Conservation (phyloP, 2,113 vertebrate species). For the Ailuropoda melanoleuca region DNA sequence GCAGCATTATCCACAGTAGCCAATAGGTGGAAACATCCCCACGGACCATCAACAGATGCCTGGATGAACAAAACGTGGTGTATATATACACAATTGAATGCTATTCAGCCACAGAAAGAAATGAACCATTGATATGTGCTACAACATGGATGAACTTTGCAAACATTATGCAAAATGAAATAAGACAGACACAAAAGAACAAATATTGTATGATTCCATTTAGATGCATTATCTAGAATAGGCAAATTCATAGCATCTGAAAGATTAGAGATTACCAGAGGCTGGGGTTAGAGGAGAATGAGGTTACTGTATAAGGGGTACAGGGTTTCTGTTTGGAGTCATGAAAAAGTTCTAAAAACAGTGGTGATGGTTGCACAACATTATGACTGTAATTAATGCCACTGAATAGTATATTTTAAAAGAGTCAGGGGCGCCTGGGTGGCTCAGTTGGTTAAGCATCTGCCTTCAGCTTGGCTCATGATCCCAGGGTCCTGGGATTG, state of each 20-base stretch:
- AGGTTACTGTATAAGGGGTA: neutral
- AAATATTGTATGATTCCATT: neutral
- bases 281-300: neutral
- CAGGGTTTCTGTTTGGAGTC: neutral
- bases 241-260: neutral
- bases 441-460: too few species aligned
- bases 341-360: neutral
- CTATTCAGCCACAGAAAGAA: neutral
- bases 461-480: too few species aligned
- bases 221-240: neutral
- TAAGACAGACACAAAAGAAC: neutral
- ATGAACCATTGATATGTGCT: neutral
- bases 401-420: neutral
- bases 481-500: too few species aligned
- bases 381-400: neutral
- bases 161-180: neutral
- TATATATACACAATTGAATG: neutral
- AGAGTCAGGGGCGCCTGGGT: neutral
- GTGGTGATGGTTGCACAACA: neutral
- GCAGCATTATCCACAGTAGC: neutral
- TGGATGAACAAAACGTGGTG: neutral
- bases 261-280: neutral
- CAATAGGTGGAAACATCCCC: neutral
- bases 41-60: neutral
- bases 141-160: neutral